Evolutionary conservation across 2,797 vertebrate species (phyloP).

Genomic region (Macropus fuliginosus): DNA sequence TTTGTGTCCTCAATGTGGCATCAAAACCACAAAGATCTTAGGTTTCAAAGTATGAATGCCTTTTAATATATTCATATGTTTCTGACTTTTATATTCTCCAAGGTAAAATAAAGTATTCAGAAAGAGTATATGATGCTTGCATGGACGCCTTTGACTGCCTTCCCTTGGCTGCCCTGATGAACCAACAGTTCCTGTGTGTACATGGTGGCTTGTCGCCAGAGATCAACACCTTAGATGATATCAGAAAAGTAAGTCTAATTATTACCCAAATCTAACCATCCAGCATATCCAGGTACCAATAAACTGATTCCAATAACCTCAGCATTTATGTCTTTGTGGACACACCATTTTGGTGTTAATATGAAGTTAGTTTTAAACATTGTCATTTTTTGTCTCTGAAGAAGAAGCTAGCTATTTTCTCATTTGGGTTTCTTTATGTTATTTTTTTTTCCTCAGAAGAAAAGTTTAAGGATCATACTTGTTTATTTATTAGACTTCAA

Average conservation of each 20-base stretch:
- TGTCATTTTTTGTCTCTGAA: background rate
- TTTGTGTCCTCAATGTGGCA: background rate
- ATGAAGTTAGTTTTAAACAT: background rate
- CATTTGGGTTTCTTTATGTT: background rate
- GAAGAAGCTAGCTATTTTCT: background rate
- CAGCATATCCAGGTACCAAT: background rate
- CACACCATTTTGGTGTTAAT: constrained; percentile 6
- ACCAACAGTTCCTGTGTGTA: constrained; percentile 99
- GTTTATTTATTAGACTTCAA: background rate
- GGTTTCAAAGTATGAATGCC: background rate
- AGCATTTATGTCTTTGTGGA: background rate
- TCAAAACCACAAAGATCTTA: background rate
- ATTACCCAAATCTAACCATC: constrained; percentile 20
- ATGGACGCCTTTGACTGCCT: constrained; percentile 99
- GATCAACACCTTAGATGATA: constrained; percentile 99
- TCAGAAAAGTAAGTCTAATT: constrained; percentile 96
- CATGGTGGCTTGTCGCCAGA: constrained; percentile 99
- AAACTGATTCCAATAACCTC: background rate
- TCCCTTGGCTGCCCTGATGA: constrained; percentile 98
- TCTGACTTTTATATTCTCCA: constrained; percentile 76
- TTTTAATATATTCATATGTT: background rate
- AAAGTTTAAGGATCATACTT: background rate
- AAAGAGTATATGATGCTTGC: constrained; percentile 97
- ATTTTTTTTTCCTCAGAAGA: background rate
- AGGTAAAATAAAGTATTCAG: constrained; percentile 99